These are phyloP conservation scores for human DNA, from an alignment of 2,113 vertebrate genomes.

Conservation along the genomic window DNA sequence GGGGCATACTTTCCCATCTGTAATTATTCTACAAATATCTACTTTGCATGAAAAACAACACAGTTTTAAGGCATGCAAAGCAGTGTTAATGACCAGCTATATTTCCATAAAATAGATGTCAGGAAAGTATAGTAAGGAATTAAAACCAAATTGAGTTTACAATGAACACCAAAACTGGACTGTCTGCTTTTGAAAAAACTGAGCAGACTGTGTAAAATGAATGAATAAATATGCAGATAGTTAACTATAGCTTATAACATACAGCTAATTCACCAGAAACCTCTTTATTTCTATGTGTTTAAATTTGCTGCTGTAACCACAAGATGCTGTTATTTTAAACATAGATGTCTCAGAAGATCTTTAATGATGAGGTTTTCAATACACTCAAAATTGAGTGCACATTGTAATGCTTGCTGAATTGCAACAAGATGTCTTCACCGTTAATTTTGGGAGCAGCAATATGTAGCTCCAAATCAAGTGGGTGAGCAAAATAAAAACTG, in stretches of 20 bases:
- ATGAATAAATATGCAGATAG: conserved; percentile 55
- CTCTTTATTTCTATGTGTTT: conserved; percentile 36
- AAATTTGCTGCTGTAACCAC: conserved; percentile 54
- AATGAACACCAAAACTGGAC: neutral
- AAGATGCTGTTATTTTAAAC: conserved; percentile 63
- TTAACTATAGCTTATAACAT: conserved; percentile 47
- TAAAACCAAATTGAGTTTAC: conserved; percentile 70
- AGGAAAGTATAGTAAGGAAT: conserved; percentile 70
- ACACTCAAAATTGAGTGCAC: conserved; percentile 56
- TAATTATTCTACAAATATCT: conserved; percentile 78
- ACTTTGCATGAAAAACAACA: conserved; percentile 70
- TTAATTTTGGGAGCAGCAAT: conserved; percentile 60
- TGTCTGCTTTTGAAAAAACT: conserved; percentile 52
- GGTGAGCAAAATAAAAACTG: conserved; percentile 58
- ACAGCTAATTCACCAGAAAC: neutral
- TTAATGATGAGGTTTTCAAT: conserved; percentile 55
- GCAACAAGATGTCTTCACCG: conserved; percentile 43
- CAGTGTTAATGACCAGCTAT: conserved; percentile 70
- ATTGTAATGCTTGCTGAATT: conserved; percentile 2
- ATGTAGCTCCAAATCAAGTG: conserved; percentile 62
- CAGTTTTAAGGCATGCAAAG: conserved; percentile 62
- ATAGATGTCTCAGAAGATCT: conserved; percentile 40
- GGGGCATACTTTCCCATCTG: conserved; percentile 66
- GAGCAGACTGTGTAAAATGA: conserved; percentile 48
- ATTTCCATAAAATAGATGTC: conserved; percentile 72